These are phyloP conservation scores for Tuberolachnus salignus DNA, from an alignment of 2,888 invertebrate species.

Conservation along the genomic window DNA sequence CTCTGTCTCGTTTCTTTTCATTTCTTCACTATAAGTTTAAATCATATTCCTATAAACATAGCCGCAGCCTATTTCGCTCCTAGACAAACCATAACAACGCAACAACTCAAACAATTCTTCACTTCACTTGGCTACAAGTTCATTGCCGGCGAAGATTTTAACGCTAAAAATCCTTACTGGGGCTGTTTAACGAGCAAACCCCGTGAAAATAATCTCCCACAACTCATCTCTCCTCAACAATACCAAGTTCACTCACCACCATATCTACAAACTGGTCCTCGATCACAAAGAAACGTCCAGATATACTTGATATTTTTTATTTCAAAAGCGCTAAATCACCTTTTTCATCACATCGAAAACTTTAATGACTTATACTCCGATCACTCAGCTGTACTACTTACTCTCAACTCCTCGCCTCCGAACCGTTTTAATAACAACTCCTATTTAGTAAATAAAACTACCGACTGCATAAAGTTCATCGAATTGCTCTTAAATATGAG, in stretches of 20 bases:
- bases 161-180: constrained; percentile 15
- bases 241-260: too few relatives aligned
- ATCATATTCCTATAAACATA: constrained; percentile 11
- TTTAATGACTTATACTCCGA: not conserved
- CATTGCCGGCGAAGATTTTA: constrained; percentile 21
- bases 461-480: too few relatives aligned
- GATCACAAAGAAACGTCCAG: too few relatives aligned
- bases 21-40: constrained; percentile 15
- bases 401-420: not conserved
- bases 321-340: too few relatives aligned
- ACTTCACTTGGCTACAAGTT: constrained; percentile 7
- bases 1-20: too few relatives aligned
- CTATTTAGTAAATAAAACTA: too few relatives aligned
- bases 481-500: too few relatives aligned
- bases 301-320: too few relatives aligned
- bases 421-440: too few relatives aligned
- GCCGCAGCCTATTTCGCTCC: constrained; percentile 3
- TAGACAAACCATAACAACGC: not conserved
- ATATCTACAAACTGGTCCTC: too few relatives aligned
- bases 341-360: not conserved
- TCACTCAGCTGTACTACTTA: not conserved
- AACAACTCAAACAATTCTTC: not conserved
- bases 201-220: not conserved
- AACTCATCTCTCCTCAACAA: not conserved
- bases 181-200: not conserved